Conservation (phyloP, 2,888 invertebrate genomes). For the Eudasyphora cyanicolor region DNA sequence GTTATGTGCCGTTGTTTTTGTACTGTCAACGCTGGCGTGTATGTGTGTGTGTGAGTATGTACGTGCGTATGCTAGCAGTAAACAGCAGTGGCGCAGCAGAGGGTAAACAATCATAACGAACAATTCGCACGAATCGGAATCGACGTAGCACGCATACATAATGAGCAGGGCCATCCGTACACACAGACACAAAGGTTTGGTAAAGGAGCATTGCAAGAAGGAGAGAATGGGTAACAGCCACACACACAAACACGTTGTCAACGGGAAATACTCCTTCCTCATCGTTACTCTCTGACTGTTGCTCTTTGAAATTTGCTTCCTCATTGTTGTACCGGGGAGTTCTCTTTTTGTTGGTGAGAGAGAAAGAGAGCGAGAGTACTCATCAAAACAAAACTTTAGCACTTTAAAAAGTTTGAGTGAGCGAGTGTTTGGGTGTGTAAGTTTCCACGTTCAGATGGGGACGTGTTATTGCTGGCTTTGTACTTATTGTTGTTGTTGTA, state of each 20-base stretch:
- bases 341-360: background rate
- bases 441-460: slow-evolving; percentile 56
- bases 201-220: background rate
- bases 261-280: too few species aligned
- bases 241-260: background rate
- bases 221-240: slow-evolving; percentile 25
- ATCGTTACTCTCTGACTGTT: slow-evolving; percentile 56
- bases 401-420: slow-evolving; percentile 51
- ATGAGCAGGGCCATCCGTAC: slow-evolving; percentile 73
- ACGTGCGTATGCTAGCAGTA: too few species aligned
- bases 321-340: slow-evolving; percentile 56
- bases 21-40: slow-evolving; percentile 18
- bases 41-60: slow-evolving; percentile 45
- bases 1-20: slow-evolving; percentile 71
- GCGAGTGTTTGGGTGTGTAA: slow-evolving; percentile 31
- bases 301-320: slow-evolving; percentile 65
- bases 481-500: slow-evolving; percentile 59
- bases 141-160: slow-evolving; percentile 78
- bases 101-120: slow-evolving; percentile 60
- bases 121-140: slow-evolving; percentile 77
- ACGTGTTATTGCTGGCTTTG: slow-evolving; percentile 64
- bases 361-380: background rate
- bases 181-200: slow-evolving; percentile 5
- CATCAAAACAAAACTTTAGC: slow-evolving; percentile 24
- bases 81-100: slow-evolving; percentile 33